Percentiles rank a stretch among this genome's conserved stretches.
Conservation (phyloP, 2,888 invertebrate genomes). For the Lasiommata megera region DNA sequence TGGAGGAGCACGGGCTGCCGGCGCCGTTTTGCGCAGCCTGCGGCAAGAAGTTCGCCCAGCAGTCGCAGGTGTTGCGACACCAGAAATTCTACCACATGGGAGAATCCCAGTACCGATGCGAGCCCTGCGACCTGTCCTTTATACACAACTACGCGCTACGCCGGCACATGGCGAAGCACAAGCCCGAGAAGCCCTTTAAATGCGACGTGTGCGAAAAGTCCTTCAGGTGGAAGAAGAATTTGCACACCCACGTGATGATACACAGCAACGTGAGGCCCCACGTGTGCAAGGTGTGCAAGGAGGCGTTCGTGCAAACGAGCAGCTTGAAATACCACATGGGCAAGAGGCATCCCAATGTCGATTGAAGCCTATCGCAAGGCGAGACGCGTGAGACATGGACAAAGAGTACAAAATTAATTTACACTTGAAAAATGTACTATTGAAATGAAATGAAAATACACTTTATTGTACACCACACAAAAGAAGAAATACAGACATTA, state of each 20-base stretch:
- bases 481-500: too few species aligned
- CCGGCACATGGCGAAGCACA: neutral
- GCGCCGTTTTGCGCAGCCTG: conserved; percentile 48
- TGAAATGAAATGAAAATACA: too few species aligned
- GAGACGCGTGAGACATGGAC: too few species aligned
- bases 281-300: neutral
- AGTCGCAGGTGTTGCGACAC: conserved; percentile 48
- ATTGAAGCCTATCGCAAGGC: conserved; percentile 24
- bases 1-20: conserved; percentile 48
- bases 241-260: neutral
- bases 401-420: too few species aligned
- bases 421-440: too few species aligned
- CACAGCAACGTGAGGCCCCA: neutral
- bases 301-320: neutral
- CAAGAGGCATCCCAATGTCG: conserved; percentile 2
- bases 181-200: neutral
- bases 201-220: conserved; percentile 1
- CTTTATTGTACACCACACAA: too few species aligned
- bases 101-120: conserved; percentile 41
- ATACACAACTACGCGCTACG: neutral
- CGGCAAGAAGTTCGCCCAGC: conserved; percentile 51
- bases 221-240: neutral
- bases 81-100: conserved; percentile 56
- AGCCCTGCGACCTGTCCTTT: neutral
- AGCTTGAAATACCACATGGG: conserved; percentile 5